Conservation (phyloP, 2,797 vertebrate species). For the Myotis findleyi region DNA sequence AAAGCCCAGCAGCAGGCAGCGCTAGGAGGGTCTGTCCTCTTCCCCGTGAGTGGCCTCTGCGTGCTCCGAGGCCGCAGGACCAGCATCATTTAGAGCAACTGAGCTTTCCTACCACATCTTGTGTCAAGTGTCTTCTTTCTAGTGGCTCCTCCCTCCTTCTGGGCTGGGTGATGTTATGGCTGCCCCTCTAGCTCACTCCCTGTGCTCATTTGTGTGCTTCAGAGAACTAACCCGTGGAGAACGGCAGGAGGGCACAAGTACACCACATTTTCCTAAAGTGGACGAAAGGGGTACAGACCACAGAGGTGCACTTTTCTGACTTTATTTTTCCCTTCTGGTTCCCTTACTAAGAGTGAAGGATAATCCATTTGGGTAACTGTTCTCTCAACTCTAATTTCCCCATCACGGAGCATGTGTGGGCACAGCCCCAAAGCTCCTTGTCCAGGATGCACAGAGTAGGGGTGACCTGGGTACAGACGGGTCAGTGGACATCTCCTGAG, state of each 20-base stretch:
- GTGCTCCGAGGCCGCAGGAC: conserved; percentile 34
- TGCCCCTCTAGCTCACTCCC: conserved; percentile 58
- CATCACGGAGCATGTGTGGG: not conserved
- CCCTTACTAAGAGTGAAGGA: not conserved
- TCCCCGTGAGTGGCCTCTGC: conserved; percentile 48
- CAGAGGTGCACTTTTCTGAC: not conserved
- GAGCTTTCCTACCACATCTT: conserved; percentile 44
- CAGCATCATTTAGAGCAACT: conserved; percentile 14
- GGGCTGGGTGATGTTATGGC: not conserved
- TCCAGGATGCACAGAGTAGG: not conserved
- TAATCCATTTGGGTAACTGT: not conserved
- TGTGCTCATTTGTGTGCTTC: not conserved
- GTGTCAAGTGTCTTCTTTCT: conserved; percentile 42
- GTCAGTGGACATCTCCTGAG: not conserved
- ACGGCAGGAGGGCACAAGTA: not conserved
- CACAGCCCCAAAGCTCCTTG: not conserved
- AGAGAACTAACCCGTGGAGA: not conserved
- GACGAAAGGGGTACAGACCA: not conserved
- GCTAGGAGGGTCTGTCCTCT: conserved; percentile 27
- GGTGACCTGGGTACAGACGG: not conserved
- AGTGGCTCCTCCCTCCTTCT: not conserved
- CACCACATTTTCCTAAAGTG: not conserved
- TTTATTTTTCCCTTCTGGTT: not conserved
- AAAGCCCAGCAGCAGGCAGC: not conserved
- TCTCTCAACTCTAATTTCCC: not conserved